phyloP scores from a whole-genome alignment of 2,113 vertebrate species.

The Erinaceus europaeus region DNA sequence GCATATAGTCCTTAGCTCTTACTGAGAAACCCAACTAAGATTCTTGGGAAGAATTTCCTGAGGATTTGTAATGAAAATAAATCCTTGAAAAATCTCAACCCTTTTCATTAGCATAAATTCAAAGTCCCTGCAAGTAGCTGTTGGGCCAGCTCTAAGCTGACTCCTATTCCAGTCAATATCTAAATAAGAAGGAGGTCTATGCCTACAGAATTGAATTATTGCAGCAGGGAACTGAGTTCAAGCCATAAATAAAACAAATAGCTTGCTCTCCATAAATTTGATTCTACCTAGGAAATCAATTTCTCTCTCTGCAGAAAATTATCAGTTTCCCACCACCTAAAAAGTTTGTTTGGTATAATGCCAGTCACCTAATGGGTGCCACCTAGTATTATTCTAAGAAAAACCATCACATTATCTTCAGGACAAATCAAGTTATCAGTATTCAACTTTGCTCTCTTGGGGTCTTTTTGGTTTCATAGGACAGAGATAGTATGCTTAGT shows the following conservation, averaged over 20 bases:
- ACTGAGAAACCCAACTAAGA: slow-evolving; percentile 14
- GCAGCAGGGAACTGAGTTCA: slow-evolving; percentile 66
- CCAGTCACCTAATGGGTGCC: slow-evolving; percentile 56
- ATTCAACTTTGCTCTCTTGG: slow-evolving; percentile 3
- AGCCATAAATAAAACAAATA: slow-evolving; percentile 70
- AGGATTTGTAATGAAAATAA: slow-evolving; percentile 49
- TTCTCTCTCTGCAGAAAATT: slow-evolving; percentile 56
- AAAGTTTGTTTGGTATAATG: slow-evolving; percentile 49
- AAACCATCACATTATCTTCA: slow-evolving; percentile 34
- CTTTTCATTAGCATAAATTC: slow-evolving; percentile 57
- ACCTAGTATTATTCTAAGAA: slow-evolving; percentile 27
- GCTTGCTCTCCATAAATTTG: slow-evolving; percentile 56
- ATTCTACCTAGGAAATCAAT: slow-evolving; percentile 66
- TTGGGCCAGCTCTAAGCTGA: slow-evolving; percentile 19
- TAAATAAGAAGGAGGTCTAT: slow-evolving; percentile 52
- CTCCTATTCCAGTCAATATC: slow-evolving; percentile 59
- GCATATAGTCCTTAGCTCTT: slow-evolving; percentile 19
- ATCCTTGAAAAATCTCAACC: slow-evolving; percentile 24
- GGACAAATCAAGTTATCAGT: slow-evolving; percentile 29
- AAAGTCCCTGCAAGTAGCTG: slow-evolving; percentile 47
- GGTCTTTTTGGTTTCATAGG: slow-evolving; percentile 8
- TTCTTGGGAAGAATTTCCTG: slow-evolving; percentile 14
- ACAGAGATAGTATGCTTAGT: neutral
- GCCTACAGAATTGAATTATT: slow-evolving; percentile 67
- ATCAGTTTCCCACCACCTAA: slow-evolving; percentile 40